These are phyloP conservation scores for Limosa lapponica DNA, from an alignment of 2,797 vertebrate species.

Conservation along the genomic window DNA sequence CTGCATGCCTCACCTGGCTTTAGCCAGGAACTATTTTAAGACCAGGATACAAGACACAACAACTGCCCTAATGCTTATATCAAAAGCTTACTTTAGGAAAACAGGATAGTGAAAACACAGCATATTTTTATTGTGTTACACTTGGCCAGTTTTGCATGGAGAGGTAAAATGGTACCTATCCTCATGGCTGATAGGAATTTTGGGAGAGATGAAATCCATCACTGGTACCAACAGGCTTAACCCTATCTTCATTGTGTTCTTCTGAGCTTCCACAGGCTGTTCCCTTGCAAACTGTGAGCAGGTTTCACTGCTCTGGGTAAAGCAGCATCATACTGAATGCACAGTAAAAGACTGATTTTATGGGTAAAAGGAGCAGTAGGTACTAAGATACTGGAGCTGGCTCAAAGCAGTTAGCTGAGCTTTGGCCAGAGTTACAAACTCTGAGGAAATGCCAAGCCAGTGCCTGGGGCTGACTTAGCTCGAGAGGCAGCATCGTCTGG, in stretches of 20 bases:
- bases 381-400: background rate
- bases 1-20: background rate
- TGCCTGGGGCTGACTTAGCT: background rate
- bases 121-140: background rate
- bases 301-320: background rate
- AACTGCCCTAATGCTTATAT: background rate
- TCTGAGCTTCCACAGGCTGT: background rate
- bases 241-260: background rate
- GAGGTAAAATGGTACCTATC: too few relatives aligned
- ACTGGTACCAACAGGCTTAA: background rate
- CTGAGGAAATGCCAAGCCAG: background rate
- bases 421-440: background rate
- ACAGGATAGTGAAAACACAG: background rate
- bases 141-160: background rate
- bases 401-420: background rate
- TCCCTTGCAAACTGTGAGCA: background rate
- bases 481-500: rapidly evolving
- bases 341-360: background rate
- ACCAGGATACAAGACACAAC: background rate
- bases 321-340: background rate
- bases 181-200: background rate
- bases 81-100: background rate
- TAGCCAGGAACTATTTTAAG: background rate
- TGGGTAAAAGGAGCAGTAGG: background rate
- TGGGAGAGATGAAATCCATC: background rate